Evolutionary conservation across 2,888 invertebrate species (phyloP), one percentile per base, ranked within the genome.

Genomic region (Sminthurinus aureus): DNA sequence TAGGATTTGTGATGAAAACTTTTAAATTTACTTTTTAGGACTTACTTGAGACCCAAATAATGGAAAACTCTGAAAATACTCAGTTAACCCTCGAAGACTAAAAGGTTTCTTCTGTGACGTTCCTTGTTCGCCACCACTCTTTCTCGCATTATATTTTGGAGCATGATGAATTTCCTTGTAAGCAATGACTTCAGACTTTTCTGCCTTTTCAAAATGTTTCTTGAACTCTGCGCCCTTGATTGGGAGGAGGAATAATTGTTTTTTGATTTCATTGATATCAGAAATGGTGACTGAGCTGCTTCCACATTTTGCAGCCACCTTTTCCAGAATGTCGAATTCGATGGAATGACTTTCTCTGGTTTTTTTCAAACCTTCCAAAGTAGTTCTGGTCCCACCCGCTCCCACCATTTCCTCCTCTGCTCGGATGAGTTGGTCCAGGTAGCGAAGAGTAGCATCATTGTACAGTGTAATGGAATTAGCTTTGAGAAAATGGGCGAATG

Each of bases 401-500:
- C 0, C 13, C 0, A 83, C 80, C 58, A 84, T 84, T 0, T 77
- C 79, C 52, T 82, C 24, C 66, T 85, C 85, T 13, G 83, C 80
- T 6, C 8, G 11, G 38, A 86, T 85, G 3, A 83, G 64, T 76
- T 84, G 82, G 15, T 85, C 83, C 79, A 86, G 13, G 38, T 85
- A 86, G 20, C 78, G 58, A n/a, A 83, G 52, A 51, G 85, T 81
- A 0, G 79, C 81, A 51, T 86, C 85, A 71, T 86, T 86, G 75
- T 85, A 85, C 0, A 83, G 85, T 0, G 84, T 85, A 15, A 85
- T 87, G 0, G 87, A 83, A 79, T 85, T 87, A 0, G 15, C 51
- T 38, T 85, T 84, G 0, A 87, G 58, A 67, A 85, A 87, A 18
- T 38, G 64, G 0, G 83, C 87, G 24, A 87, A 85, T 50, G 71